Evolutionary conservation across 2,113 vertebrate genomes (phyloP), one percentile per base, ranked within the genome.

Genomic region (Oxyruncus cristatus): DNA sequence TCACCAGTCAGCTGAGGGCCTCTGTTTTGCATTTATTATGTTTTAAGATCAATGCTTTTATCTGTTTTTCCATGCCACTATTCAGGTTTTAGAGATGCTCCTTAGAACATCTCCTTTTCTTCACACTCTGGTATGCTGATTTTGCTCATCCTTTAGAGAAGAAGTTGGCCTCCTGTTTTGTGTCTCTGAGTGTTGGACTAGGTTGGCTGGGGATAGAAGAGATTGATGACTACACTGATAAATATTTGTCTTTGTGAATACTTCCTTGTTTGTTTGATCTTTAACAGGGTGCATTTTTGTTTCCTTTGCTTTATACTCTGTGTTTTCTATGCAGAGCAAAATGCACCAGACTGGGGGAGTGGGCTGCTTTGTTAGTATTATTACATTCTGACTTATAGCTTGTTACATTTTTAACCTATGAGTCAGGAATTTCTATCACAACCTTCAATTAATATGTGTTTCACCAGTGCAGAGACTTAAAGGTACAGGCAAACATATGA

Each of bases 211-310:
- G 15, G 17, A 56, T 12, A 33, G 74, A 59, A 82, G n/a, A 77
- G 19, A n/a, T n/a, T n/a, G 83, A 81, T 74, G 39, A 86, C 61
- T 89, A 26, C 8, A 3, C 30, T 68, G 89, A 91, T 91, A 97
- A 95, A 89, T 91, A 95, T 93, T 96, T 96, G 80, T 85, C 73
- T 87, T 91, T 84, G 76, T 85, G 70, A 78, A 67, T 41, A 52
- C 39, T 89, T 92, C 46, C 77, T 85, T 92, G 58, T 92, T 93
- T 93, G 79, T 81, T 84, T 96, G 68, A 19, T 88, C 77, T 90
- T 89, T 75, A 86, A 37, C 16, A 59, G 61, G 17, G 10, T 32
- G 27, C 4, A 13, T 86, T 92, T 85, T 90, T 71, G 11, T 67
- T 85, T 80, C 58, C 87, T 95, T 94, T 68, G 28, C 66, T 92